A percentile compares a stretch with the other conserved stretches of the same genome.
phyloP scores from a whole-genome alignment of 2,888 invertebrate species.

The Agrochola litura region DNA sequence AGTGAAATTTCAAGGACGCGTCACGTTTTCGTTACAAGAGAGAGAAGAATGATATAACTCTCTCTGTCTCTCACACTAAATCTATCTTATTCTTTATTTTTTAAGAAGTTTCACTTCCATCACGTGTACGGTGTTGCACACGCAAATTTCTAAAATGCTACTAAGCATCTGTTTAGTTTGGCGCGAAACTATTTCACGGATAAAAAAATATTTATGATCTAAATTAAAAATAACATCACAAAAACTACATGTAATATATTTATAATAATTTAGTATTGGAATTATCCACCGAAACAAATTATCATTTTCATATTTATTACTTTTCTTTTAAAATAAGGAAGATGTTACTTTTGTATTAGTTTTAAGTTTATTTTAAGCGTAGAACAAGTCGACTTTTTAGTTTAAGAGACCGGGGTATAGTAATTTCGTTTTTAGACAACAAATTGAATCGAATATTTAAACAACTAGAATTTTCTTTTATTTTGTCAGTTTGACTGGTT shows the following conservation, averaged over 20 bases:
- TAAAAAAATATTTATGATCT: background rate
- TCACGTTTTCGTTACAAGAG: too few species aligned
- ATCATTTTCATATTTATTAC: conserved; percentile 54
- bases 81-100: too few species aligned
- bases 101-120: too few species aligned
- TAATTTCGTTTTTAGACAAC: background rate
- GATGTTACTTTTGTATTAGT: conserved; percentile 41
- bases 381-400: conserved; percentile 31
- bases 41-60: too few species aligned
- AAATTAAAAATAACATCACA: conserved; percentile 43
- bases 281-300: conserved; percentile 58
- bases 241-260: conserved; percentile 8
- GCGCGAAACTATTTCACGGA: background rate
- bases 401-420: background rate
- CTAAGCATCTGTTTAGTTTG: background rate
- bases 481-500: background rate
- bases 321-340: conserved; percentile 30
- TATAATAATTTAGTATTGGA: conserved; percentile 52
- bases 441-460: background rate
- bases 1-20: too few species aligned
- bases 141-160: background rate
- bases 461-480: background rate
- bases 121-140: background rate
- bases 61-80: too few species aligned
- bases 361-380: conserved; percentile 39